A percentile compares a stretch with the other conserved stretches of the same genome.
phyloP scores from a whole-genome alignment of 1,140 invertebrate species.

The Trichoplusia ni region DNA sequence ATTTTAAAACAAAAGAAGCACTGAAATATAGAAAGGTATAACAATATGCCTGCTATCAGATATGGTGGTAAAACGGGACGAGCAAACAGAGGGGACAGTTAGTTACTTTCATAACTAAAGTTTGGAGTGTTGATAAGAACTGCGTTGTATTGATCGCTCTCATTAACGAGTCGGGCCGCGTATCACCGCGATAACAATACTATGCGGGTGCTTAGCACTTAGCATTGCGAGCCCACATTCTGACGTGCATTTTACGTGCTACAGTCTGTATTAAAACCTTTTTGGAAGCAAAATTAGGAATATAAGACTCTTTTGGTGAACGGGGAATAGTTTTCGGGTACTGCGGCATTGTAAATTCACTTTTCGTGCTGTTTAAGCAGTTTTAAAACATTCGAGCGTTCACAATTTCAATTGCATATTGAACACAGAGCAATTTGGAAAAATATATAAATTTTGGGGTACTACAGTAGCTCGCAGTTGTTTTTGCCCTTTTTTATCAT shows the following conservation, averaged over 20 bases:
- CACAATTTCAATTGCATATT: no score
- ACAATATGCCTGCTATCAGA: constrained; percentile 11
- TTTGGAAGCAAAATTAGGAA: neutral
- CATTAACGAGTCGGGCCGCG: constrained; percentile 54
- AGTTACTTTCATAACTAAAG: constrained; percentile 63
- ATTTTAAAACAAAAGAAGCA: no score
- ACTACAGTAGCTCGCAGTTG: no score
- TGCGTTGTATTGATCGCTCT: constrained; percentile 62
- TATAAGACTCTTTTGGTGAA: neutral
- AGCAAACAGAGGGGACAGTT: constrained; percentile 40
- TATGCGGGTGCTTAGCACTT: constrained; percentile 53
- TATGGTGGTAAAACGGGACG: neutral
- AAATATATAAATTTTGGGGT: no score
- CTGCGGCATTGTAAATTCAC: no score
- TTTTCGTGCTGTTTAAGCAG: no score
- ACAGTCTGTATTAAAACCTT: neutral
- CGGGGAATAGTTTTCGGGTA: no score
- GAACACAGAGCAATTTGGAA: no score
- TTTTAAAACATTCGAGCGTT: no score
- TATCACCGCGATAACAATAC: constrained; percentile 51
- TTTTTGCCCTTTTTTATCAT: no score
- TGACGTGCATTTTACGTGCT: neutral
- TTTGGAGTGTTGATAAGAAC: constrained; percentile 72
- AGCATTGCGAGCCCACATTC: constrained; percentile 33
- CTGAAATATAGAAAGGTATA: no score